These are phyloP conservation scores for Orientallactaga sibirica DNA, from an alignment of 2,797 vertebrate species.

Conservation along the genomic window DNA sequence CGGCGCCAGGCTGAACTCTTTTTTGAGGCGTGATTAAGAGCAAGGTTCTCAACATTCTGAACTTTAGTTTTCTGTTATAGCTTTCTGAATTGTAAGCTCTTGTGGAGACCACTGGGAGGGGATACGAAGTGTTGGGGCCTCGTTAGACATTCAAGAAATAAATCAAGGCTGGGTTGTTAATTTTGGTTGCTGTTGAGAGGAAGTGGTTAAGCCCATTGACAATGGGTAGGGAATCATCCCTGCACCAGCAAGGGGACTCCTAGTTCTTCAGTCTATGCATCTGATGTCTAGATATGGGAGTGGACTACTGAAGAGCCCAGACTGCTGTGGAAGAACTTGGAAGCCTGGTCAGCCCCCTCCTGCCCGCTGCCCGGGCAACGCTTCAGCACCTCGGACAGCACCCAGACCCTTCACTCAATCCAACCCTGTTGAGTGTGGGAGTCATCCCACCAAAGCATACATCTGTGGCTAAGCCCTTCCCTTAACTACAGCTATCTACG, in stretches of 20 bases:
- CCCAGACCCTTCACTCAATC: not conserved
- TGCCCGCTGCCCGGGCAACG: accelerated
- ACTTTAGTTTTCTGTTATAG: not conserved
- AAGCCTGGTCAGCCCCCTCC: accelerated
- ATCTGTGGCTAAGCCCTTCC: accelerated
- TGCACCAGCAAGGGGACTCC: not conserved
- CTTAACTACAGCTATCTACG: accelerated
- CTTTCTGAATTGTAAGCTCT: not conserved
- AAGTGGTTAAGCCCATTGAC: accelerated
- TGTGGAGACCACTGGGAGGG: not conserved
- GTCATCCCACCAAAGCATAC: not conserved
- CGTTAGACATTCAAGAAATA: not conserved
- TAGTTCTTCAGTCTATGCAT: not conserved
- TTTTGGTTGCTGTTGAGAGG: not conserved
- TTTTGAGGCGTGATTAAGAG: not conserved
- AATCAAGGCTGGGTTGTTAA: not conserved
- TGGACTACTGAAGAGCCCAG: not conserved
- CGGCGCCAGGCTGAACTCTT: no score
- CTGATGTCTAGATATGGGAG: not conserved
- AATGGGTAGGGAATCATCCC: not conserved
- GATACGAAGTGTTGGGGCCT: not conserved
- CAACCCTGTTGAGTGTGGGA: accelerated
- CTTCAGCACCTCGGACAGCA: constrained; percentile 80
- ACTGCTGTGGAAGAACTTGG: not conserved
- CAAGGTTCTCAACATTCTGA: not conserved